Conservation (phyloP, 2,888 invertebrate species). For the Choristoneura rosaceana region DNA sequence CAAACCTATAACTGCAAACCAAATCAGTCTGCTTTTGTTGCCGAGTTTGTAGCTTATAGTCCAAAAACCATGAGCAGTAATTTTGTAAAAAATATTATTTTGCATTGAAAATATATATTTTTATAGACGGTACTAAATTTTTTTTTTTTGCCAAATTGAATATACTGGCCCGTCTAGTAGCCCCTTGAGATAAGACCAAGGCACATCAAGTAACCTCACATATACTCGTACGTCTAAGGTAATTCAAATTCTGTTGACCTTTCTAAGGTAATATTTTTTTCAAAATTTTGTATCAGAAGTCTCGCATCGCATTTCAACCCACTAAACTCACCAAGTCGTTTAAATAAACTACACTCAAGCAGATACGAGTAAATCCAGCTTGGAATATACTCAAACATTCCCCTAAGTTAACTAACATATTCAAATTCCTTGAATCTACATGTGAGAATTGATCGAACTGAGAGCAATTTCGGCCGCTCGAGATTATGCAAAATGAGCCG, state of each 20-base stretch:
- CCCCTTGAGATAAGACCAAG: neutral
- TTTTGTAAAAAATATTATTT: too few relatives aligned
- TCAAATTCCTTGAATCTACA: constrained; percentile 71
- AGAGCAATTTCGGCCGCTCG: constrained; percentile 55
- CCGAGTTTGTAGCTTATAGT: too few relatives aligned
- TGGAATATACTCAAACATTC: constrained; percentile 36
- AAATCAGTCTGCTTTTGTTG: too few relatives aligned
- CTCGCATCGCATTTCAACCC: neutral
- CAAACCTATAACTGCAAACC: too few relatives aligned
- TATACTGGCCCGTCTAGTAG: too few relatives aligned
- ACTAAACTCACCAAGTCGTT: constrained; percentile 26
- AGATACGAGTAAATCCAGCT: constrained; percentile 29
- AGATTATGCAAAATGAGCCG: constrained; percentile 57
- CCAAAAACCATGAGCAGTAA: too few relatives aligned
- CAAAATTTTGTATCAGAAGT: constrained; percentile 2
- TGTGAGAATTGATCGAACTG: constrained; percentile 73
- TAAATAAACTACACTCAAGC: constrained; percentile 29
- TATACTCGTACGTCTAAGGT: neutral
- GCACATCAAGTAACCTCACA: neutral
- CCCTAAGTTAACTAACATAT: constrained; percentile 60
- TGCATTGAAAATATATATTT: too few relatives aligned
- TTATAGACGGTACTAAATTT: too few relatives aligned
- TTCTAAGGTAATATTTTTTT: constrained; percentile 13
- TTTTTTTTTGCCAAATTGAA: too few relatives aligned
- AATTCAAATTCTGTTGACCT: neutral